Percentiles rank a stretch among this genome's conserved stretches.
phyloP scores from a whole-genome alignment of 2,888 invertebrate species.

The Alviniconcha strummeri region DNA sequence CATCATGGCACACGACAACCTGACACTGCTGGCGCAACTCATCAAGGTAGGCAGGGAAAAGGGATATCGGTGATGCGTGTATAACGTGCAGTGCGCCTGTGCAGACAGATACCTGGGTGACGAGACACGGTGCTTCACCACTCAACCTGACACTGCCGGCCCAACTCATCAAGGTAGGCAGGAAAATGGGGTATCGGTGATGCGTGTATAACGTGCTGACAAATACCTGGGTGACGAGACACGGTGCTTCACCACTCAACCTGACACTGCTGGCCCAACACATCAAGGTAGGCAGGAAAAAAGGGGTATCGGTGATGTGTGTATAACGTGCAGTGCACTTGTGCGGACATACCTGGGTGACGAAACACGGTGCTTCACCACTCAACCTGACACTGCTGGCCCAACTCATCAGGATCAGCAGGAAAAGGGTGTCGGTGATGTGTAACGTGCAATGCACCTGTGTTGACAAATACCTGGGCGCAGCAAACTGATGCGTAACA shows the following conservation, averaged over 20 bases:
- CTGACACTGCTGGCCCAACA: conserved; percentile 46
- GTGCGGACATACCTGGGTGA: not conserved
- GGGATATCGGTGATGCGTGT: not conserved
- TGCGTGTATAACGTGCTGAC: conserved; percentile 34
- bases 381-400: no score
- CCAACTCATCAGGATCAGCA: no score
- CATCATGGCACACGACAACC: conserved; percentile 45
- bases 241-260: conserved; percentile 52
- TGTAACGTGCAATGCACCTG: conserved; percentile 61
- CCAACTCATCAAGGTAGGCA: no score
- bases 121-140: no score
- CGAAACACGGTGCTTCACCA: no score
- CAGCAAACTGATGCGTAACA: conserved; percentile 42
- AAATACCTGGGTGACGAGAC: conserved; percentile 57
- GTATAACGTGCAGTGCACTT: not conserved
- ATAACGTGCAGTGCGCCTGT: not conserved
- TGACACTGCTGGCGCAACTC: conserved; percentile 45
- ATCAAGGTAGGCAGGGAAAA: conserved; percentile 41
- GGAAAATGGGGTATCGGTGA: no score
- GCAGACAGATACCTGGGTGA: not conserved
- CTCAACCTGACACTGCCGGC: no score
- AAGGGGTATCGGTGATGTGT: not conserved
- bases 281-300: conserved; percentile 42
- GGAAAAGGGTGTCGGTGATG: no score
- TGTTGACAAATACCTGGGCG: conserved; percentile 50